Evolutionary conservation across 2,797 vertebrate genomes (phyloP).

Genomic region (Pseudochirops cupreus): DNA sequence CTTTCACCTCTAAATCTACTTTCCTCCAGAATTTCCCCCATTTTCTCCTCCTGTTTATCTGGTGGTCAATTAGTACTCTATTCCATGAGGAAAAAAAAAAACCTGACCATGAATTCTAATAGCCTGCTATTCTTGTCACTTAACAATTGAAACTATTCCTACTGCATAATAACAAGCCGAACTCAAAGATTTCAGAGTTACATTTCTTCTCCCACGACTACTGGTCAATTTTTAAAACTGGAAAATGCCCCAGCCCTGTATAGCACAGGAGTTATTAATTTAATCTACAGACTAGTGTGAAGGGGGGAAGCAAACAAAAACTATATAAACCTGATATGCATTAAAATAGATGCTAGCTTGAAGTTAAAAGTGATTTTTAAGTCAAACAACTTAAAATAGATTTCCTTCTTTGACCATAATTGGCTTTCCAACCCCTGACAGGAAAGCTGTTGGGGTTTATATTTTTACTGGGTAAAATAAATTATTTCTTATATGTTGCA

Average conservation of each 20-base stretch:
- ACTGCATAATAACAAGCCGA: constrained; percentile 29
- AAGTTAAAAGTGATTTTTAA: constrained; percentile 65
- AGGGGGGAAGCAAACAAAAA: constrained; percentile 60
- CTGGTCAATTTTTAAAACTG: constrained; percentile 62
- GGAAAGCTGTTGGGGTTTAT: constrained; percentile 23
- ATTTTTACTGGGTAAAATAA: background rate
- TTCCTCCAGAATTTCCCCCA: constrained; percentile 1
- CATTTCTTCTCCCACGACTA: constrained; percentile 59
- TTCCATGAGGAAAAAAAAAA: background rate
- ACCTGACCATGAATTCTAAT: constrained; percentile 49
- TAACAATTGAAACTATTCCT: constrained; percentile 52
- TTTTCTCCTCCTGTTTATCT: background rate
- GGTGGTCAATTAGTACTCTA: background rate
- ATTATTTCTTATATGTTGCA: background rate
- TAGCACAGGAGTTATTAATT: constrained; percentile 59
- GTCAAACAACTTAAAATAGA: constrained; percentile 68
- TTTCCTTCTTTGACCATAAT: constrained; percentile 60
- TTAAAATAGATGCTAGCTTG: constrained; percentile 53
- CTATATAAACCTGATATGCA: constrained; percentile 53
- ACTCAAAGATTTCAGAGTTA: constrained; percentile 45
- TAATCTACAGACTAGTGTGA: constrained; percentile 57
- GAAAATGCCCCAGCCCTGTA: constrained; percentile 33
- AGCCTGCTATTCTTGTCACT: background rate
- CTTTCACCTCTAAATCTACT: background rate
- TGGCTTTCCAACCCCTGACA: constrained; percentile 32